A percentile compares a stretch with the other conserved stretches of the same genome.
Evolutionary conservation across 1,140 invertebrate genomes (phyloP).

Genomic region (Ruditapes philippinarum): DNA sequence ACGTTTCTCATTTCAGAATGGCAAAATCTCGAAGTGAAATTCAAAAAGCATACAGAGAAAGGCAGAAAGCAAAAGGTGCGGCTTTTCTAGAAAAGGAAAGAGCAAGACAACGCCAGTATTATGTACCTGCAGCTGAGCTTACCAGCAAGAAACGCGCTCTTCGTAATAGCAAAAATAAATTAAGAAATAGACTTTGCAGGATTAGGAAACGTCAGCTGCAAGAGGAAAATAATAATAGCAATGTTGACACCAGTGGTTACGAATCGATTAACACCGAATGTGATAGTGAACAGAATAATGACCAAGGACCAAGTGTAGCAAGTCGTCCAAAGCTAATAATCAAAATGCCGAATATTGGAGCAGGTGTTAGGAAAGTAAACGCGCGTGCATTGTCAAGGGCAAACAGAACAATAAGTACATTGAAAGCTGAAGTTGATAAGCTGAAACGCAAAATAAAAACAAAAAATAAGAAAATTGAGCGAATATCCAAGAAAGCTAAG

Average conservation of each 20-base stretch:
- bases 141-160: neutral
- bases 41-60: conserved; percentile 52
- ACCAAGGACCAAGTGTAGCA: neutral
- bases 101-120: conserved; percentile 15
- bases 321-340: neutral
- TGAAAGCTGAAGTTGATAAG: neutral
- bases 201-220: conserved; percentile 6
- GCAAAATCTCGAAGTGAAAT: conserved; percentile 37
- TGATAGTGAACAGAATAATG: neutral
- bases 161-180: conserved; percentile 35
- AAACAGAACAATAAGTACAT: neutral
- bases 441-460: conserved; percentile 8
- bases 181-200: conserved; percentile 22
- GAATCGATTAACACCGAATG: neutral
- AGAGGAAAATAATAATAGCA: neutral
- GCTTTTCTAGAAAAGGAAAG: conserved; percentile 30
- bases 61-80: conserved; percentile 28
- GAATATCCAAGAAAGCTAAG: neutral
- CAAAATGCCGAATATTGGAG: neutral
- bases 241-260: neutral
- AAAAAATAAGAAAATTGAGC: conserved; percentile 26
- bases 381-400: neutral
- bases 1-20: conserved; percentile 30
- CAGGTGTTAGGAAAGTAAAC: neutral
- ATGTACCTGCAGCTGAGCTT: neutral